Conservation (phyloP, 1,140 invertebrate genomes). For the Hormaphis cornu region DNA sequence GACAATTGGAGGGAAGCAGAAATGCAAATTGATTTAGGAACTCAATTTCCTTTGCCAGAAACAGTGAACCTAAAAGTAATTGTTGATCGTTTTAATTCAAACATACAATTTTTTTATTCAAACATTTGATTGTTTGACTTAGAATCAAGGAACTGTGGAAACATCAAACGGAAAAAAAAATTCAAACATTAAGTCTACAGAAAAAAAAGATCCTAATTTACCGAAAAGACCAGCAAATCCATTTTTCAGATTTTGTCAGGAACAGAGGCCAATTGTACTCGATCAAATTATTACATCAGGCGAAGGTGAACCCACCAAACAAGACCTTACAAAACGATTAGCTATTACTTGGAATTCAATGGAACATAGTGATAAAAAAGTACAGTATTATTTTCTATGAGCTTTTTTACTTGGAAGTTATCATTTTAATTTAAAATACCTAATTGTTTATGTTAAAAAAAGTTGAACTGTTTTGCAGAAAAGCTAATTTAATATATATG, state of each 20-base stretch:
- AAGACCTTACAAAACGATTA: constrained; percentile 62
- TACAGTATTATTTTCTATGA: constrained; percentile 36
- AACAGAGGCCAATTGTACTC: constrained; percentile 60
- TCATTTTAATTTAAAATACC: neutral
- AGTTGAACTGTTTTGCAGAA: no score
- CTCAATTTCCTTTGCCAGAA: constrained; percentile 12
- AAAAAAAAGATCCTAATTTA: constrained; percentile 61
- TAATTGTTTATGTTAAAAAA: no score
- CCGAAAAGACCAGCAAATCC: constrained; percentile 69
- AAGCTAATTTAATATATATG: no score
- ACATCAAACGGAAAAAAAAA: constrained; percentile 28
- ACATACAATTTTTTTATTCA: neutral
- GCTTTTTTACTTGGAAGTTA: neutral
- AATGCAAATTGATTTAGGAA: constrained; percentile 25
- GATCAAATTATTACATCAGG: constrained; percentile 49
- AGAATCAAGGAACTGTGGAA: neutral
- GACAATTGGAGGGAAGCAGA: constrained; percentile 39
- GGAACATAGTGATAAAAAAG: constrained; percentile 59
- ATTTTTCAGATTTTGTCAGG: constrained; percentile 71
- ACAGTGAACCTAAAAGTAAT: constrained; percentile 11
- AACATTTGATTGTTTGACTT: neutral
- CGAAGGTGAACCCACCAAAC: constrained; percentile 58
- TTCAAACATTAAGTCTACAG: constrained; percentile 44
- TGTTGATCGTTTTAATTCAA: neutral
- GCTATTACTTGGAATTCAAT: constrained; percentile 63